Base-by-base conservation (phyloP, 2,797 vertebrate genomes). In the Phrynocephalus vlangalii region DNA sequence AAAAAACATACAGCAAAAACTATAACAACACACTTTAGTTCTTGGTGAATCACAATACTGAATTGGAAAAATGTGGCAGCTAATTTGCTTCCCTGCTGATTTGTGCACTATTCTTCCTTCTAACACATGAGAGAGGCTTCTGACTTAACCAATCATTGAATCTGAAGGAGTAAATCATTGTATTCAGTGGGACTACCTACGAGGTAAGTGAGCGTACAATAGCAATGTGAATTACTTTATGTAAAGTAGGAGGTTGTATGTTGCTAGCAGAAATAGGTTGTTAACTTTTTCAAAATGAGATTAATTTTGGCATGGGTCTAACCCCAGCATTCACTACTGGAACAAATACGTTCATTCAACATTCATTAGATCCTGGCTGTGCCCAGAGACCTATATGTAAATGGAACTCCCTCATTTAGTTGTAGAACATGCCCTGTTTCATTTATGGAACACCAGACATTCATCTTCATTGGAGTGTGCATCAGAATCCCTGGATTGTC, bases 1-100 rank as follows among this genome's bases (percentile, higher is more conserved):
- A 48, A 89, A 91, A 50, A 84, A 60, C 56, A 44, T 44, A 60
- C 9, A 60, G 79, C 80, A 56, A 50, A 60, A 85, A 50, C 3
- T 72, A 76, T 85, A 28, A 79, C 68, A 66, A 1, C 1, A 60
- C 15, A 7, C 0, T 0, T 10, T 0, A 24, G 9, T 9, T 90
- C 83, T 18, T 68, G 67, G 28, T 26, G 84, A 88, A 67, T 86
- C 88, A 90, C 70, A 83, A 44, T 44, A 44, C 38, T 44, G 5
- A 4, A 44, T 56, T 63, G 11, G 60, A 63, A 63, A 63, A 63
- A 63, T 20, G 60, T 16, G 16, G 60, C 60, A 63, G 60, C 18
- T 20, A 5, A 6, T 85, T 79, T 84, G 8, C 2, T 90, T 91
- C 87, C 66, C 66, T 83, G 30, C 84, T 38, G 18, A 48, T 79